These are phyloP conservation scores for Euproctis similis DNA, from an alignment of 2,888 invertebrate species.

Conservation along the genomic window DNA sequence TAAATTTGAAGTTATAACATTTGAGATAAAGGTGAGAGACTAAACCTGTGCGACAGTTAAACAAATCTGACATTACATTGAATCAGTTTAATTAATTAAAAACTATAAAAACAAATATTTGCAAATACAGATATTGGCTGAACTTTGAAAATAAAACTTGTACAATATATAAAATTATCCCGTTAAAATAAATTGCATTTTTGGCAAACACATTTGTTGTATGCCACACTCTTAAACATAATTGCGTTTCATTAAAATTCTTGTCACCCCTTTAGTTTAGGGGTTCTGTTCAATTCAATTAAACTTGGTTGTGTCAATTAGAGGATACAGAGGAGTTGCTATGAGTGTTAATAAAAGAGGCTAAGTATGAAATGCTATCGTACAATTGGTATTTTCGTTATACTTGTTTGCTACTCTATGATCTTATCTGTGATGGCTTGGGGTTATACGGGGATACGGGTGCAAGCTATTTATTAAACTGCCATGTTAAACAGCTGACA, in stretches of 20 bases:
- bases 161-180: not conserved
- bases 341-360: conserved; percentile 22
- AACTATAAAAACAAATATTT: too few species aligned
- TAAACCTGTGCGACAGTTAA: too few species aligned
- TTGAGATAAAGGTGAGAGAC: too few species aligned
- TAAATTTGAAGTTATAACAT: too few species aligned
- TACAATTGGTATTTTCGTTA: conserved; percentile 49
- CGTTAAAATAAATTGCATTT: conserved; percentile 10
- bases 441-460: conserved; percentile 62
- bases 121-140: too few species aligned
- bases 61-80: too few species aligned
- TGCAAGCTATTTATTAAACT: conserved; percentile 60
- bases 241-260: conserved; percentile 52
- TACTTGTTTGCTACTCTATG: conserved; percentile 60
- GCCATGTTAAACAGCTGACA: conserved; percentile 36
- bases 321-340: conserved; percentile 24
- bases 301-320: conserved; percentile 59
- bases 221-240: conserved; percentile 27
- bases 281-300: conserved; percentile 55
- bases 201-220: conserved; percentile 21
- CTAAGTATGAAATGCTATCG: conserved; percentile 57
- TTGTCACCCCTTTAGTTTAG: conserved; percentile 46
- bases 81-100: too few species aligned
- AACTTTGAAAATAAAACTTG: conserved; percentile 3
- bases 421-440: conserved; percentile 55